Conservation (phyloP, 2,797 vertebrate species). For the Spinus olivaceus region DNA sequence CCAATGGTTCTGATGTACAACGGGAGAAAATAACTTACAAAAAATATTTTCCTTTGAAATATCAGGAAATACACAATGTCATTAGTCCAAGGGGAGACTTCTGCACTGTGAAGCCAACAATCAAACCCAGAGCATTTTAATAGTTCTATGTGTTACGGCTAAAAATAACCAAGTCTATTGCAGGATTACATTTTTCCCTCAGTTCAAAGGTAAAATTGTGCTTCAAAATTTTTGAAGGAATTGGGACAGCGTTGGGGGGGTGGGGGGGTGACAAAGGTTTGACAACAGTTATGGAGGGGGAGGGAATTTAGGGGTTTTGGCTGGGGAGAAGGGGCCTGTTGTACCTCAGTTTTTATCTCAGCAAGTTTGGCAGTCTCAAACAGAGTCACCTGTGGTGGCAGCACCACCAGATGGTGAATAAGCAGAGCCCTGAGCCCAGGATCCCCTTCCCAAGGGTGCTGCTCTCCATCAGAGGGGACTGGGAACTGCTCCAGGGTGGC, state of each 20-base stretch:
- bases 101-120: neutral
- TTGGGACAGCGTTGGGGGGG: neutral
- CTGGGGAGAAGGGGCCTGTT: neutral
- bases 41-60: neutral
- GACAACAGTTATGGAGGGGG: neutral
- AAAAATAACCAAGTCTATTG: constrained; percentile 60
- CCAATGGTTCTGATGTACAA: neutral
- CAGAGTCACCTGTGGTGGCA: neutral
- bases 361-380: neutral
- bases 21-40: constrained; percentile 25
- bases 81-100: constrained; percentile 16
- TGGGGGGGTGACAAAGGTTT: neutral
- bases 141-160: constrained; percentile 32
- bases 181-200: constrained; percentile 43
- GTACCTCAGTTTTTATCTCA: neutral
- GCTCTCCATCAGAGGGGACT: neutral
- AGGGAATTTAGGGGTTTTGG: neutral
- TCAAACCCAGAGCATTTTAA: neutral
- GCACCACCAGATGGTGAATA: neutral
- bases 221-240: constrained; percentile 60
- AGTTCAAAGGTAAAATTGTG: constrained; percentile 69
- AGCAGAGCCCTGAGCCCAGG: neutral
- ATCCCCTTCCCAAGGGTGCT: neutral
- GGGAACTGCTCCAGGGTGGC: neutral
- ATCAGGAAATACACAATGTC: constrained; percentile 7